Evolutionary conservation across 2,797 vertebrate species (phyloP).

Genomic region (Coregonus suidteri): DNA sequence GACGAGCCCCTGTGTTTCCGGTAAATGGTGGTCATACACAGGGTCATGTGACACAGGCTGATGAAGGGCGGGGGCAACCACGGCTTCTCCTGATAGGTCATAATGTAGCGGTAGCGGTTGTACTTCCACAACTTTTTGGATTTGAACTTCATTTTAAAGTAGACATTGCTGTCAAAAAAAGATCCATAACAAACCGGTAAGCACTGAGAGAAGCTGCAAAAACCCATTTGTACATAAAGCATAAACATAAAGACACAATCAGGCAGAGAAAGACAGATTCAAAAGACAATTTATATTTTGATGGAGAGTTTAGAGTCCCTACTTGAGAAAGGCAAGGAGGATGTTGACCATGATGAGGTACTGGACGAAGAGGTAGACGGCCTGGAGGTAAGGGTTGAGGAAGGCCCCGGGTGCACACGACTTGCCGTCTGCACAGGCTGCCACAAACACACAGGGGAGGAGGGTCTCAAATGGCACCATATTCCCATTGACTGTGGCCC

Average conservation of each 20-base stretch:
- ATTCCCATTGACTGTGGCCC: neutral
- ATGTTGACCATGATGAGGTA: conserved; percentile 99
- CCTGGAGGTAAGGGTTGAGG: conserved; percentile 89
- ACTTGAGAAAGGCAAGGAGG: conserved; percentile 98
- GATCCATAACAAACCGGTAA: neutral
- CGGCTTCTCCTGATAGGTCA: conserved; percentile 91
- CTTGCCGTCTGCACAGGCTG: conserved; percentile 78
- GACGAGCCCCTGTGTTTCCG: conserved; percentile 62
- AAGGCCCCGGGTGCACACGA: conserved; percentile 89
- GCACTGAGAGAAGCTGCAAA: neutral
- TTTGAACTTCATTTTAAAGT: conserved; percentile 87
- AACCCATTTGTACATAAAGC: neutral
- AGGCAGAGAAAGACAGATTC: neutral
- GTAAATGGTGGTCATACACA: conserved; percentile 77
- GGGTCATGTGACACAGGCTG: conserved; percentile 81
- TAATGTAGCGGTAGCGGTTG: conserved; percentile 95
- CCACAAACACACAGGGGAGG: conserved; percentile 43
- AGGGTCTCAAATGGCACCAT: conserved; percentile 5
- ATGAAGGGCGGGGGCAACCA: conserved; percentile 94
- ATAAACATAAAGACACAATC: conserved; percentile 5
- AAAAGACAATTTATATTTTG: neutral
- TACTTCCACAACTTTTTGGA: conserved; percentile 95
- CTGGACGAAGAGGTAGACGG: conserved; percentile 95
- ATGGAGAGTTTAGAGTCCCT: conserved; percentile 50
- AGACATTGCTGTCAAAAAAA: conserved; percentile 84